Percentiles rank a stretch among this genome's conserved stretches.
Evolutionary conservation across 2,797 vertebrate genomes (phyloP).

Genomic region (Poeciliopsis gracilis): DNA sequence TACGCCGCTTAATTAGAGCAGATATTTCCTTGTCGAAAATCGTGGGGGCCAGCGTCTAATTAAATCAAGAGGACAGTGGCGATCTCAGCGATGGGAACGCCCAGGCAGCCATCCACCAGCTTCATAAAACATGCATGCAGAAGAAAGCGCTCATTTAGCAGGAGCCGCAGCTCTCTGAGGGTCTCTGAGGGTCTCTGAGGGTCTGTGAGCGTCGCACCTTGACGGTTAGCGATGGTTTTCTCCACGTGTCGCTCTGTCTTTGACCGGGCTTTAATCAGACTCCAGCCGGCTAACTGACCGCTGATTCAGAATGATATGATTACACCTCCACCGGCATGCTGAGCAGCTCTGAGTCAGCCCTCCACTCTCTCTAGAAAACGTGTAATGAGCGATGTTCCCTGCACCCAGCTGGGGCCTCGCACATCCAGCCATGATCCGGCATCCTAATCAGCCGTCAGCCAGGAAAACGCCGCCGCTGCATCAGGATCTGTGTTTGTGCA

Average conservation of each 20-base stretch:
- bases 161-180: conserved; percentile 31
- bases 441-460: conserved; percentile 84
- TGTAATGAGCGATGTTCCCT: conserved; percentile 85
- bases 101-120: conserved; percentile 75
- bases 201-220: conserved; percentile 60
- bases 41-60: conserved; percentile 71
- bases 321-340: conserved; percentile 82
- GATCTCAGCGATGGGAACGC: conserved; percentile 72
- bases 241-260: conserved; percentile 78
- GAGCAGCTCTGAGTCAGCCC: conserved; percentile 69
- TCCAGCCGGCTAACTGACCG: conserved; percentile 78
- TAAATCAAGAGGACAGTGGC: conserved; percentile 78
- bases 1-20: conserved; percentile 76
- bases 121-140: conserved; percentile 78
- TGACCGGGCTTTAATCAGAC: conserved; percentile 76
- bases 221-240: conserved; percentile 69
- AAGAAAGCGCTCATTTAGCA: conserved; percentile 68
- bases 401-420: conserved; percentile 81
- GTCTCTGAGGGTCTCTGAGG: conserved; percentile 40
- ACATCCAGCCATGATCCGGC: conserved; percentile 81
- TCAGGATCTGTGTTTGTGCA: conserved; percentile 81
- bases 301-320: conserved; percentile 83
- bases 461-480: conserved; percentile 63
- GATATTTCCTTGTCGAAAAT: conserved; percentile 79
- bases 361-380: conserved; percentile 64